Conservation (phyloP, 2,888 invertebrate species). For the Parthenolecanium corni region DNA sequence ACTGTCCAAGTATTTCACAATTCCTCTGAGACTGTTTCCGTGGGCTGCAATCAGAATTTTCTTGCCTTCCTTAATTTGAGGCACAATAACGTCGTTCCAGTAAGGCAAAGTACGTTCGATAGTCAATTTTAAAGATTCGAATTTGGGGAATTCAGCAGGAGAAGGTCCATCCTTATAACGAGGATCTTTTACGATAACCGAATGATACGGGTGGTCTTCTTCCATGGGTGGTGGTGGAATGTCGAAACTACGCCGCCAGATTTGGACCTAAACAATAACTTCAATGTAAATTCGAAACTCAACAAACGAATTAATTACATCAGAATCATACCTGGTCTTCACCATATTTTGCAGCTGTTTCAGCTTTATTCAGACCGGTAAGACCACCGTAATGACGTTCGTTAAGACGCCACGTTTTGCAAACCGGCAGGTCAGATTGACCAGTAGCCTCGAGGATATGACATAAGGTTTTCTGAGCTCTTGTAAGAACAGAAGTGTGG, state of each 20-base stretch:
- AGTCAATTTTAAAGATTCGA: conserved; percentile 70
- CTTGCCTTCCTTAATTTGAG: conserved; percentile 69
- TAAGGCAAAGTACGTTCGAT: conserved; percentile 72
- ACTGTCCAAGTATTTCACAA: conserved; percentile 77
- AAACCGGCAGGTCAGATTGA: conserved; percentile 53
- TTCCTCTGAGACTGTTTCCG: conserved; percentile 73
- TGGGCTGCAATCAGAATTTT: conserved; percentile 72
- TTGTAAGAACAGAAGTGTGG: conserved; percentile 65
- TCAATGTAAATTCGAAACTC: neutral
- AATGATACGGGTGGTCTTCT: conserved; percentile 59
- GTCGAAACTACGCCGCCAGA: conserved; percentile 76
- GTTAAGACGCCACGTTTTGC: conserved; percentile 70
- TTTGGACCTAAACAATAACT: conserved; percentile 50
- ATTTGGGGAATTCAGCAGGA: conserved; percentile 61
- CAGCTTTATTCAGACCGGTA: conserved; percentile 72
- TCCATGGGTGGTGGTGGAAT: conserved; percentile 72
- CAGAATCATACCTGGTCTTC: conserved; percentile 56
- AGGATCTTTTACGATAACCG: conserved; percentile 60
- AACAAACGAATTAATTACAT: neutral
- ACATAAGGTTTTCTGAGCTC: conserved; percentile 63
- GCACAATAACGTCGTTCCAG: conserved; percentile 73
- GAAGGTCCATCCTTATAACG: conserved; percentile 59
- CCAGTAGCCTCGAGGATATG: conserved; percentile 54
- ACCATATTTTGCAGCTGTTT: conserved; percentile 74
- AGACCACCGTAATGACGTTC: conserved; percentile 80